Base-by-base conservation (phyloP, 2,888 invertebrate genomes). In the Argyresthia goedartella region DNA sequence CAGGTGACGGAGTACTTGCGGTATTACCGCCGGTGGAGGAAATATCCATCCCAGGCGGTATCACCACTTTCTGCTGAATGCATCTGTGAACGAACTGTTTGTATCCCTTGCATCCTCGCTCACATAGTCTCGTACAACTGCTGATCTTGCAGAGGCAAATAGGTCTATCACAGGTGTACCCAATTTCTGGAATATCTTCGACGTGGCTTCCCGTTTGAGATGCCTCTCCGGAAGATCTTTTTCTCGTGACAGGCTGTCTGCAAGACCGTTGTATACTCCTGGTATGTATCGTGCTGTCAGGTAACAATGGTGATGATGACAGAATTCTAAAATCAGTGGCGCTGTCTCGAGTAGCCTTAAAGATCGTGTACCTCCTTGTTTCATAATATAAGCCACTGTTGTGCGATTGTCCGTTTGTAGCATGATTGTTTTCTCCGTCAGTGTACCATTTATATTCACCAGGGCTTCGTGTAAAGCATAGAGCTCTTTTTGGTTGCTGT, bases 21-120 rank as follows among this genome's bases (percentile, higher is more conserved):
- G 61, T 4, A 62, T 58, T 8, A 61, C 46, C 0, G 57, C 52
- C 47, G 63, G 61, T 41, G 59, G 62, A 0, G 63, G 60, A 13
- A 60, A 61, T 0, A 60, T 15, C 61, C 60, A 63, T 0, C 59
- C 58, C 8, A 63, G 51, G 1, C 44, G 39, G 47, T 33, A 58
- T 1, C 33, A 4, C 58, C 57, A 59, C 7, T 8, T 10, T 15
- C 45, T 34, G 46, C 54, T 56, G 54, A 57, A 59, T 1, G 58
- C 58, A 25, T 59, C 55, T 3, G 16, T 51, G 47, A 48, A 57
- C 7, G 11, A n/a, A 1, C 52, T 50, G 4, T 44, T 8, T 10
- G 11, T 1, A 44, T 52, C 52, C 4, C 11, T 15, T 10, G 41
- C 48, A 25, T 49, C 49, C 41, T 49, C 35, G 43, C 42, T 49